Percentiles rank a stretch among this genome's conserved stretches.
phyloP scores from a whole-genome alignment of 2,113 vertebrate species.

The Poecilia latipinna region DNA sequence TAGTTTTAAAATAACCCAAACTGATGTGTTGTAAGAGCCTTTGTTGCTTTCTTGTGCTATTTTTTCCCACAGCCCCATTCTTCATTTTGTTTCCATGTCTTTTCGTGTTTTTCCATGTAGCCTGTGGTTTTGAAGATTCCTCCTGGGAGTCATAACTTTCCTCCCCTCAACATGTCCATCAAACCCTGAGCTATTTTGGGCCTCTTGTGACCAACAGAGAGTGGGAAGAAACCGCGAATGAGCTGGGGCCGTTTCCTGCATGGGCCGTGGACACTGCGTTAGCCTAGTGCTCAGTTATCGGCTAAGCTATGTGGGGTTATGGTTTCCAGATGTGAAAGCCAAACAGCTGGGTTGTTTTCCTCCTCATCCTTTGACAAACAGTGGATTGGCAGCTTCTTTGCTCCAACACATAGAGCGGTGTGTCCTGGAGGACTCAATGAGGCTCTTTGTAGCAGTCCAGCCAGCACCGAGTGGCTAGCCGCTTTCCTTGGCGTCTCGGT shows the following conservation, averaged over 20 bases:
- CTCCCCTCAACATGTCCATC: conserved; percentile 9
- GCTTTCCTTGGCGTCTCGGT: conserved; percentile 39
- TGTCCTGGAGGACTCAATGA: conserved; percentile 56
- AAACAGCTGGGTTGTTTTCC: conserved; percentile 62
- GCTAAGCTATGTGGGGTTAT: conserved; percentile 54
- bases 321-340: conserved; percentile 71
- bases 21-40: neutral
- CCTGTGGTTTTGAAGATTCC: conserved; percentile 6
- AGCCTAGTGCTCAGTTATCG: conserved; percentile 26
- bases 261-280: conserved; percentile 33
- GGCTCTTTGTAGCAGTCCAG: conserved; percentile 52
- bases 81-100: conserved; percentile 1
- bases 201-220: conserved; percentile 8
- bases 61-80: neutral
- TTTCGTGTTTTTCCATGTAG: conserved; percentile 3
- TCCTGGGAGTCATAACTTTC: neutral
- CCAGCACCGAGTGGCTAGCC: conserved; percentile 12
- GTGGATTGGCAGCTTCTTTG: conserved; percentile 9
- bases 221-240: neutral
- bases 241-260: neutral
- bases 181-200: conserved; percentile 35
- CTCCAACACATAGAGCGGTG: conserved; percentile 24
- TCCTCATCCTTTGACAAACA: conserved; percentile 52
- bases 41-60: neutral
- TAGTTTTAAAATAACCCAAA: neutral